Base-by-base conservation (phyloP, 2,113 vertebrate species). In the Strix aluco region DNA sequence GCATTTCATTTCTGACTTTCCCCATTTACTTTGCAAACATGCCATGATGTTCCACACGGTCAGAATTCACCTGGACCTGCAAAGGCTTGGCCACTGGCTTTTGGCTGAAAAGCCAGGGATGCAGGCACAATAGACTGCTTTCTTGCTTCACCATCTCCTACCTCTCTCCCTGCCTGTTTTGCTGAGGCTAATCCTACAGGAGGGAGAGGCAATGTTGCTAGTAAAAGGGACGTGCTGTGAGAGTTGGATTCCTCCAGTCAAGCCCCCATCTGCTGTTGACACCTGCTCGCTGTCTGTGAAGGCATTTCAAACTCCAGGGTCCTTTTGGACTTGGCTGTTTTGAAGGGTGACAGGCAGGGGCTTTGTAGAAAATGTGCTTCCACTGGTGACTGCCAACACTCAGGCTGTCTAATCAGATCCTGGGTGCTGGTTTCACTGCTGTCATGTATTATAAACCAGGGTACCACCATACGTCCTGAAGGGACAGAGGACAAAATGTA, bases 251-350 rank as follows among this genome's bases (percentile, higher is more conserved):
- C 71, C 71, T 88, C 51, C 88, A 83, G 82, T 66, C 36, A 77
- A 80, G 54, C 49, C 42, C 54, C 72, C 79, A 94, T 81, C 82
- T 96, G 87, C 88, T 90, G 67, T 62, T 44, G 66, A 42, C 71
- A 66, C 81, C 58, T 77, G 93, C 85, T 92, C 15, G 0, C 63
- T 83, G 85, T 47, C 88, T 74, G 16, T 26, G 32, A 71, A 84
- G 55, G 40, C 78, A 38, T 89, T 81, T 79, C 65, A 46, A n/a
- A 81, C 25, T 19, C 46, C 65, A 27, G 19, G 32, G 44, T 49
- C 72, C 86, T 89, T 49, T 23, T 51, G 47, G 88, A 34, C 46
- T 38, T 2, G 1, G 44, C 72, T 86, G 1, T 55, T 86, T 90
- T 44, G 74, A 69, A 79, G 51, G 30, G 58, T 70, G 54, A 30